A percentile compares a stretch with the other conserved stretches of the same genome.
Evolutionary conservation across 2,888 invertebrate genomes (phyloP).

Genomic region (Himalopsyche anomala): DNA sequence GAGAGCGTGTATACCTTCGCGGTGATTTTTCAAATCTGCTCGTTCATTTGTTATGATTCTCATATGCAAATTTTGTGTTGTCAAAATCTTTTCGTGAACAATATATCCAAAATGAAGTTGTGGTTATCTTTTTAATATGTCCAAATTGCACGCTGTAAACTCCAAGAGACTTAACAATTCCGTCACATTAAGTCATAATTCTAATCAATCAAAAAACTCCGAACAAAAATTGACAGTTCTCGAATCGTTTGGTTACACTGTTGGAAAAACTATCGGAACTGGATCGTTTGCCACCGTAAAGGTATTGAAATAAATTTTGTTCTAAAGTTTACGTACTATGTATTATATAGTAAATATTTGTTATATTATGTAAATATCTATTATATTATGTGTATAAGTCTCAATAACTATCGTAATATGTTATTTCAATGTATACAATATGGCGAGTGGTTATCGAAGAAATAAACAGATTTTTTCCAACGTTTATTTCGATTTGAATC

Average conservation of each 20-base stretch:
- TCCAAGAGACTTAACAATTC: neutral
- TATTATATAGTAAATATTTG: too few relatives aligned
- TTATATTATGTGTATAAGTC: too few relatives aligned
- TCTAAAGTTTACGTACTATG: neutral
- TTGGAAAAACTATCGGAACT: constrained; percentile 87
- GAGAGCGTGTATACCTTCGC: neutral
- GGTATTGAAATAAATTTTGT: constrained; percentile 71
- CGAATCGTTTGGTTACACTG: constrained; percentile 85
- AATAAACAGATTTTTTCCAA: neutral
- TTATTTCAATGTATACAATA: too few relatives aligned
- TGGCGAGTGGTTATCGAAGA: neutral
- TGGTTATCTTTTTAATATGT: constrained; percentile 14
- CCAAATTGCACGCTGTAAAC: neutral
- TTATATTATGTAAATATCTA: too few relatives aligned
- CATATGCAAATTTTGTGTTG: too few relatives aligned
- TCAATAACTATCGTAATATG: too few relatives aligned
- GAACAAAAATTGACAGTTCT: constrained; percentile 73
- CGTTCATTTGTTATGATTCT: neutral
- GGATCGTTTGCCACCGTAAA: constrained; percentile 90
- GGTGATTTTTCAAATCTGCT: neutral
- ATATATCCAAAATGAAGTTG: constrained; percentile 17
- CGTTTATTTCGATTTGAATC: constrained; percentile 66
- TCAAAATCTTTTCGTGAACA: neutral
- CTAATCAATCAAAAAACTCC: constrained; percentile 1
- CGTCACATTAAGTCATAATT: neutral